phyloP scores from a whole-genome alignment of 1,140 invertebrate species.

The Druon quercuslanigerum region DNA sequence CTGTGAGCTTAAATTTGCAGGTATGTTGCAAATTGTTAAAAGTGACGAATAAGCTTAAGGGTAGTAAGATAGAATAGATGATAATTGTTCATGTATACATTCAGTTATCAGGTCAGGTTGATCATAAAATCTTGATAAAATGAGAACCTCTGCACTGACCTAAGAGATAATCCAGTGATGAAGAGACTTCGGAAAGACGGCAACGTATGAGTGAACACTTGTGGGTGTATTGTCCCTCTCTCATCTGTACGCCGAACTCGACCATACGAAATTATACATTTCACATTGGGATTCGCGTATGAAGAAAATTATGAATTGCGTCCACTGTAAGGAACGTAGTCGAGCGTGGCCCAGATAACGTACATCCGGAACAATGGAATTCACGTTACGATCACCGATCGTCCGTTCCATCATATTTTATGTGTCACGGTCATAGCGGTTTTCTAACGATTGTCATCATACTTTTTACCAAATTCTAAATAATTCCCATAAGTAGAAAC shows the following conservation, averaged over 20 bases:
- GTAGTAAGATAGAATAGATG: no score
- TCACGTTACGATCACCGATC: constrained; percentile 51
- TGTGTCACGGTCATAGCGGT: constrained; percentile 59
- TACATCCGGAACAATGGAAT: constrained; percentile 60
- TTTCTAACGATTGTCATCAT: constrained; percentile 44
- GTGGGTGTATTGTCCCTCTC: constrained; percentile 55
- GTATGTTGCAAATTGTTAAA: no score
- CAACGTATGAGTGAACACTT: constrained; percentile 57
- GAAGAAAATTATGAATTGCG: constrained; percentile 65
- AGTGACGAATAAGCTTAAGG: no score
- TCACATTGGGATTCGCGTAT: constrained; percentile 53
- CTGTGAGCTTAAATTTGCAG: no score
- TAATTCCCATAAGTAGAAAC: no score
- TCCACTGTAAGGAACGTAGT: constrained; percentile 57
- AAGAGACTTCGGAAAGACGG: constrained; percentile 52
- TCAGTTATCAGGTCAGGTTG: background rate
- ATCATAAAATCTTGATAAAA: constrained; percentile 11
- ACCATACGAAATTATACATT: constrained; percentile 68
- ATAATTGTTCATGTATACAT: constrained; percentile 33
- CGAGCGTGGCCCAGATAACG: constrained; percentile 64
- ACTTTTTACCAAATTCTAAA: no score
- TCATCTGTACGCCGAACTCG: constrained; percentile 48
- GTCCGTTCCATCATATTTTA: constrained; percentile 52
- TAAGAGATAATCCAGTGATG: constrained; percentile 54
- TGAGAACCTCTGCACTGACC: constrained; percentile 55